Percentiles rank a stretch among this genome's conserved stretches.
Evolutionary conservation across 2,888 invertebrate genomes (phyloP).

Genomic region (Drosophila peninsularis): DNA sequence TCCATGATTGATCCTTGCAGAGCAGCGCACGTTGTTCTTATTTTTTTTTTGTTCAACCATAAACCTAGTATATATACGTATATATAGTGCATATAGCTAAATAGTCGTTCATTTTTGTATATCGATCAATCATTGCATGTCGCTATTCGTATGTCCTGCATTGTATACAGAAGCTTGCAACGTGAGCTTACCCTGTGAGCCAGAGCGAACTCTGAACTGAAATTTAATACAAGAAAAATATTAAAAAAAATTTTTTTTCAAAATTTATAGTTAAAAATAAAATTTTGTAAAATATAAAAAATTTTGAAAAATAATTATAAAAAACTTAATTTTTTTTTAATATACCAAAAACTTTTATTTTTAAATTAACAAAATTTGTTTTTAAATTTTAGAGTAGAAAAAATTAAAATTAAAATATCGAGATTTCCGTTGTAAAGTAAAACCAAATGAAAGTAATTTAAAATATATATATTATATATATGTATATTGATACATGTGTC

Average conservation of each 20-base stretch:
- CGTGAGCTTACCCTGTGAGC: neutral
- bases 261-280: too few species aligned
- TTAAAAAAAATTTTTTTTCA: too few species aligned
- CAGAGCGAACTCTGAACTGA: neutral
- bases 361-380: too few species aligned
- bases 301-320: too few species aligned
- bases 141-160: conserved; percentile 2
- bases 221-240: neutral
- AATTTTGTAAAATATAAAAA: too few species aligned
- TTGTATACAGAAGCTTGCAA: neutral
- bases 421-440: too few species aligned
- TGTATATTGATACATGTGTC: neutral
- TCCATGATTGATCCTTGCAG: conserved; percentile 2
- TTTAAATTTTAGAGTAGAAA: too few species aligned
- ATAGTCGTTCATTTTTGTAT: conserved; percentile 16
- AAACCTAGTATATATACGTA: conserved; percentile 14
- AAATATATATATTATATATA: neutral
- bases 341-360: too few species aligned
- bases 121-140: conserved; percentile 6
- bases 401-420: too few species aligned
- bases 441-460: too few species aligned
- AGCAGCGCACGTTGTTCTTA: neutral
- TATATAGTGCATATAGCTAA: conserved; percentile 6
- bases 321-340: too few species aligned
- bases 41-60: conserved; percentile 22